These are phyloP conservation scores for Cydia fagiglandana DNA, from an alignment of 1,140 invertebrate genomes.

Conservation along the genomic window DNA sequence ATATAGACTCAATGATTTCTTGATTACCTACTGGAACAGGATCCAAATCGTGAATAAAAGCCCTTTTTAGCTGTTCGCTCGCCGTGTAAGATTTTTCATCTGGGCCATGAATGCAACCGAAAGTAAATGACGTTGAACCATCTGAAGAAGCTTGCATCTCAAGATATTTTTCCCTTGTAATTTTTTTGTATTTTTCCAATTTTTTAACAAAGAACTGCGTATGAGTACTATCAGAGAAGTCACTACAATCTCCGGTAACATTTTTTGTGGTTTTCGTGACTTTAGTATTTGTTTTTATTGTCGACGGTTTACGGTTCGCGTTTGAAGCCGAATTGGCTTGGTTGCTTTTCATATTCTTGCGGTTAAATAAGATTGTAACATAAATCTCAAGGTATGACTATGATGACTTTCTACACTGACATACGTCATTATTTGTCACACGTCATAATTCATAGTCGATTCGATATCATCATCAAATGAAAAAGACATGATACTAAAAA, in stretches of 20 bases:
- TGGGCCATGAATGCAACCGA: slow-evolving; percentile 52
- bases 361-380: not conserved
- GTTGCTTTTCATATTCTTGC: not conserved
- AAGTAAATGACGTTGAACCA: slow-evolving; percentile 55
- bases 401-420: not conserved
- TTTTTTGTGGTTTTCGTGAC: slow-evolving; percentile 34
- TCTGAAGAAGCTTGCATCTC: slow-evolving; percentile 52
- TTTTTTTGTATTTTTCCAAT: slow-evolving; percentile 39
- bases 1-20: slow-evolving; percentile 41
- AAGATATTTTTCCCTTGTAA: slow-evolving; percentile 50
- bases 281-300: not conserved
- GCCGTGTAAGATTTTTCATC: slow-evolving; percentile 55
- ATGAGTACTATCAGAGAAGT: slow-evolving; percentile 43
- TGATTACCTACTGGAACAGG: slow-evolving; percentile 49
- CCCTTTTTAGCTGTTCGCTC: slow-evolving; percentile 49
- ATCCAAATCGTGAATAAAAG: slow-evolving; percentile 55
- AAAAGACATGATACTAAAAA: too few relatives aligned
- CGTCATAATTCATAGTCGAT: too few relatives aligned
- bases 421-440: not conserved
- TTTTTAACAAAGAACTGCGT: slow-evolving; percentile 51
- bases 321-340: not conserved
- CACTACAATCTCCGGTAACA: slow-evolving; percentile 41
- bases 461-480: too few relatives aligned
- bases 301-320: not conserved
- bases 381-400: not conserved